Evolutionary conservation across 2,113 vertebrate genomes (phyloP).

Genomic region (Pollachius pollachius): DNA sequence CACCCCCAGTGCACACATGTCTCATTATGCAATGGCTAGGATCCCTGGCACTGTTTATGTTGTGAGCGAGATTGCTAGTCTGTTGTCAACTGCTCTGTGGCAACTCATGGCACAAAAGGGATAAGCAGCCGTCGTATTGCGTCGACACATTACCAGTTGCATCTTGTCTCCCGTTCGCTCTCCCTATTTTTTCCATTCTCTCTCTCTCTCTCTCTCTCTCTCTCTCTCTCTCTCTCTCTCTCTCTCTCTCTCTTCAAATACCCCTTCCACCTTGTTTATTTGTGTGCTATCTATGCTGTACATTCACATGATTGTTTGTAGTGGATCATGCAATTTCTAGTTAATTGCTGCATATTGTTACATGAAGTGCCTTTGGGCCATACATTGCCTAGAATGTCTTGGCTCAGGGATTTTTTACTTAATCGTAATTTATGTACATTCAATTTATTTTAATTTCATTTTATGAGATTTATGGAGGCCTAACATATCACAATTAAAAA

Average conservation of each 20-base stretch:
- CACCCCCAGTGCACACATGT: too few relatives aligned
- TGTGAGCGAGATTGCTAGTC: slow-evolving; percentile 28
- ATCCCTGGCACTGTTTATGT: slow-evolving; percentile 27
- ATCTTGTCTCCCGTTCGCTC: slow-evolving; percentile 10
- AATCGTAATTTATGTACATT: too few relatives aligned
- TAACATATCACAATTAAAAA: too few relatives aligned
- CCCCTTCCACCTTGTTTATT: slow-evolving; percentile 21
- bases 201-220: not conserved
- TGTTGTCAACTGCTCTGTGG: slow-evolving; percentile 58
- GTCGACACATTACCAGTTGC: slow-evolving; percentile 23
- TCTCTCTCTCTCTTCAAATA: not conserved
- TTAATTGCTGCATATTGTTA: too few relatives aligned
- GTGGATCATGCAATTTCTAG: too few relatives aligned
- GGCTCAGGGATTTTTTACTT: too few relatives aligned
- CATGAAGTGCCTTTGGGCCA: too few relatives aligned
- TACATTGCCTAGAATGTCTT: too few relatives aligned
- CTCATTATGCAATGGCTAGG: too few relatives aligned
- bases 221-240: not conserved
- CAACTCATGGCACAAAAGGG: slow-evolving; percentile 61
- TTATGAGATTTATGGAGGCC: too few relatives aligned
- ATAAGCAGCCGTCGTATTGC: slow-evolving; percentile 50
- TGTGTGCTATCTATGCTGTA: not conserved
- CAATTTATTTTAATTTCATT: too few relatives aligned
- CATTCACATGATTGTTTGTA: too few relatives aligned
- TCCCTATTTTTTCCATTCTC: not conserved